phyloP scores from a whole-genome alignment of 2,113 vertebrate species.

The Myxocyprinus asiaticus region DNA sequence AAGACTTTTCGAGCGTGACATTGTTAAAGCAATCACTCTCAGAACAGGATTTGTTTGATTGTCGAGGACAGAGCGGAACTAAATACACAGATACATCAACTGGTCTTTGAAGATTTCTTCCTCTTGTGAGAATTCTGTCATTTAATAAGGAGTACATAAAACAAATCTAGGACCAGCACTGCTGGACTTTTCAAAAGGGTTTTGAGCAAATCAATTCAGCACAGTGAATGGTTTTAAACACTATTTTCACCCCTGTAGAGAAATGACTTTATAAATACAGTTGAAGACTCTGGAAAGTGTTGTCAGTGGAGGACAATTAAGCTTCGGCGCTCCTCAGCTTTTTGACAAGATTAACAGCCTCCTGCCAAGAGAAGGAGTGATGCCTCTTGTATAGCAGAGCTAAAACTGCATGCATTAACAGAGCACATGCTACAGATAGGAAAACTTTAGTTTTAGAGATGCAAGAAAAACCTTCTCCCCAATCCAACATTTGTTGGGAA shows the following conservation, averaged over 20 bases:
- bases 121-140: no score
- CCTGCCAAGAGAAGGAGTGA: slow-evolving; percentile 54
- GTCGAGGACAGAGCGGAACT: no score
- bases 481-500: slow-evolving; percentile 64
- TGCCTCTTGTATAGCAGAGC: slow-evolving; percentile 47
- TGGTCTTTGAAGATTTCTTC: no score
- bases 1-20: slow-evolving; percentile 41
- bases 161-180: no score
- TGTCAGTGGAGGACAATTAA: slow-evolving; percentile 52
- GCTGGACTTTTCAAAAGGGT: no score
- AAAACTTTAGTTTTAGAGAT: not conserved
- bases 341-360: slow-evolving; percentile 52
- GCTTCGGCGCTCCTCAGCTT: slow-evolving; percentile 24
- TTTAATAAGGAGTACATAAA: no score
- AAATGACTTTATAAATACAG: slow-evolving; percentile 42
- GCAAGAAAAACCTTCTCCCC: slow-evolving; percentile 4
- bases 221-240: not conserved
- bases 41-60: no score
- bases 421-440: slow-evolving; percentile 4
- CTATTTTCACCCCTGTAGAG: no score
- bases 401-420: slow-evolving; percentile 40
- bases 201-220: no score
- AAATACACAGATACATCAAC: no score
- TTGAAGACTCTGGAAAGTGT: slow-evolving; percentile 42
- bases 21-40: slow-evolving; percentile 38